Conservation (phyloP, 2,113 vertebrate genomes). For the Todiramphus chloris region DNA sequence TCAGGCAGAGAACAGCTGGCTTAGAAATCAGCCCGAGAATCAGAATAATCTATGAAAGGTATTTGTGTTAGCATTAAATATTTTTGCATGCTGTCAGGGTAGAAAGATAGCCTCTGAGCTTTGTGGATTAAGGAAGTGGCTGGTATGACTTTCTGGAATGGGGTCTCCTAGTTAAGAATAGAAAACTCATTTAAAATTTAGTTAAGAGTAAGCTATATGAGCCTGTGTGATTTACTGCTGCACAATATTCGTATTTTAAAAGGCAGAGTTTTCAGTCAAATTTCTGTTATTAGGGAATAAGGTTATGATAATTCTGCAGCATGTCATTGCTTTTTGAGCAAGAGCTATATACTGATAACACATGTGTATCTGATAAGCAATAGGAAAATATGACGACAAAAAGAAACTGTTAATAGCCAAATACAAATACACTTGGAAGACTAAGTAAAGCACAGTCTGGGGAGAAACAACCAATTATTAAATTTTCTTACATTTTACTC, state of each 20-base stretch:
- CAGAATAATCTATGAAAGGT: constrained; percentile 68
- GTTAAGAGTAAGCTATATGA: neutral
- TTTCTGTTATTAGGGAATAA: neutral
- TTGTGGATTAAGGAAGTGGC: constrained; percentile 21
- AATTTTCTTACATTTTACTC: neutral
- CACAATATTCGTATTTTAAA: neutral
- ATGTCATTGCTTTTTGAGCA: neutral
- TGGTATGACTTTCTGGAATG: constrained; percentile 36
- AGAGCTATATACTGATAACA: neutral
- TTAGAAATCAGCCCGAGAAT: constrained; percentile 74
- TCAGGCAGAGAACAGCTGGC: constrained; percentile 77
- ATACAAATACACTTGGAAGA: neutral
- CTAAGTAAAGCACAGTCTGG: neutral
- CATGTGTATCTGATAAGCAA: neutral
- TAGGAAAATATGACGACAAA: neutral
- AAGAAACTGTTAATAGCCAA: neutral
- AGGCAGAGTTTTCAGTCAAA: neutral
- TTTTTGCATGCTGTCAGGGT: constrained; percentile 60
- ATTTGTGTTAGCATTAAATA: constrained; percentile 72
- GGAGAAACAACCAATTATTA: neutral
- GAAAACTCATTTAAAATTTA: constrained; percentile 35
- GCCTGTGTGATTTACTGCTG: neutral
- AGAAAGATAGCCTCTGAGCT: constrained; percentile 53
- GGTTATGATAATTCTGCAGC: neutral
- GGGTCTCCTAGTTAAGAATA: neutral